These are phyloP conservation scores for Nyleta sp. DNA, from an alignment of 2,888 invertebrate species.

Conservation along the genomic window DNA sequence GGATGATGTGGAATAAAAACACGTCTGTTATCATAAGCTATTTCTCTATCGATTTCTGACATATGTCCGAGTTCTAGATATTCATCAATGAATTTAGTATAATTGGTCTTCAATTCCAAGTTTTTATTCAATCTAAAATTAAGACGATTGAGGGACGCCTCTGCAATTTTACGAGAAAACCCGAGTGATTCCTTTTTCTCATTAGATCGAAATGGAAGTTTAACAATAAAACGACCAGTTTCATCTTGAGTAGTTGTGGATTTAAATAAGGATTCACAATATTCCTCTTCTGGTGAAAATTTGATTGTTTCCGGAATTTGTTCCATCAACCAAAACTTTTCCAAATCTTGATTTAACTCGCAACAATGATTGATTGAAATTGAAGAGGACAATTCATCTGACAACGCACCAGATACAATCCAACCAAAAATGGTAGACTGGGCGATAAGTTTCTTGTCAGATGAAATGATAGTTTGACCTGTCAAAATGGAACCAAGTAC, in stretches of 20 bases:
- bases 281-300: not conserved
- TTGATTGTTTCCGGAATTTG: not conserved
- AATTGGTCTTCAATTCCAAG: not conserved
- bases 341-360: too few species aligned
- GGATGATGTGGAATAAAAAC: slow-evolving; percentile 2
- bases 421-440: too few species aligned
- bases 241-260: not conserved
- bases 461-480: too few species aligned
- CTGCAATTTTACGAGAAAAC: not conserved
- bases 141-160: not conserved
- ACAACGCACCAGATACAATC: too few species aligned
- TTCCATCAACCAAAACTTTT: not conserved
- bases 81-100: not conserved
- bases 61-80: not conserved
- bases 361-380: too few species aligned
- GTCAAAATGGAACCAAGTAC: too few species aligned
- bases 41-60: not conserved
- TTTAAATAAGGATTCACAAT: not conserved
- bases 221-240: not conserved
- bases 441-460: too few species aligned
- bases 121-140: not conserved
- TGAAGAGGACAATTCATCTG: too few species aligned
- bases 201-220: not conserved
- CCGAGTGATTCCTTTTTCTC: not conserved
- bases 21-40: not conserved